Conservation (phyloP, 1,140 invertebrate species). For the Sinonovacula constricta region DNA sequence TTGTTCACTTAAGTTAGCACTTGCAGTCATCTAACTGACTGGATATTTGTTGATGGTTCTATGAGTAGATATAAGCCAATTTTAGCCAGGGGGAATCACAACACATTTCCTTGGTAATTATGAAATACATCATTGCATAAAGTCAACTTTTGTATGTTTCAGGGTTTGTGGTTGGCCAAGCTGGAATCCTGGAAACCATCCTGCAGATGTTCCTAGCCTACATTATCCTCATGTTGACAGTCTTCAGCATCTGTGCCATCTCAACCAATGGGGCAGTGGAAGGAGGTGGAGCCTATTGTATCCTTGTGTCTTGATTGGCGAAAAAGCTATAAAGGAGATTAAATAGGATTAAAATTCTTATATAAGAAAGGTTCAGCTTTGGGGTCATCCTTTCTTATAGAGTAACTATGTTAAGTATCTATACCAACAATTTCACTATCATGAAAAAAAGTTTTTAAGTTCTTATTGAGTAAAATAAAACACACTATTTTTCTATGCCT, state of each 20-base stretch:
- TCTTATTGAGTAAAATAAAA: too few species aligned
- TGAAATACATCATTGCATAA: too few species aligned
- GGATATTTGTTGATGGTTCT: not conserved
- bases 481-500: too few species aligned
- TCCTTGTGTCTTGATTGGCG: constrained; percentile 82
- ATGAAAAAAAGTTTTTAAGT: too few species aligned
- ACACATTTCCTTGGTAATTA: too few species aligned
- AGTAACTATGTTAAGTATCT: not conserved
- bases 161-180: constrained; percentile 98
- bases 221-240: constrained; percentile 95
- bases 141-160: constrained; percentile 73
- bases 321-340: too few species aligned
- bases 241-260: constrained; percentile 98
- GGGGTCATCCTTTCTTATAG: not conserved
- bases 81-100: too few species aligned
- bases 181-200: constrained; percentile 92
- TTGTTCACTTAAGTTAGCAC: too few species aligned
- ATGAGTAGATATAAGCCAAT: not conserved
- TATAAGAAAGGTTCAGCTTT: not conserved
- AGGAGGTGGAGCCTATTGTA: constrained; percentile 99
- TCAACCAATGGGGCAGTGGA: constrained; percentile 99
- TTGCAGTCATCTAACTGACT: too few species aligned
- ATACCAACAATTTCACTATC: too few species aligned
- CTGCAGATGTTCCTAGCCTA: constrained; percentile 95
- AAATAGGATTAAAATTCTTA: not conserved